These are phyloP conservation scores for Amblyjoppa fuscipennis DNA, from an alignment of 2,888 invertebrate genomes.

Conservation along the genomic window DNA sequence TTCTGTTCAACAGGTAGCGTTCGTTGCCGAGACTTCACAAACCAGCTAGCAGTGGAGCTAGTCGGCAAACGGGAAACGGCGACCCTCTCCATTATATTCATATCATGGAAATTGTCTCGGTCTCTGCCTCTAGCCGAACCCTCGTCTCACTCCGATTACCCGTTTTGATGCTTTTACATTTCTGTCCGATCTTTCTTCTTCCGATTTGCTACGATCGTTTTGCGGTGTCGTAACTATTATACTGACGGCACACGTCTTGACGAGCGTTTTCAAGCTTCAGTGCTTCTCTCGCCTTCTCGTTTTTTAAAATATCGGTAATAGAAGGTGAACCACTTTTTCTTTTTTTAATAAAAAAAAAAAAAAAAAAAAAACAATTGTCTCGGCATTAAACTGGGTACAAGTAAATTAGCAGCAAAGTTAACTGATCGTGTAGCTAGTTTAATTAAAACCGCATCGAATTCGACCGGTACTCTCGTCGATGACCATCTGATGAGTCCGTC, in stretches of 20 bases:
- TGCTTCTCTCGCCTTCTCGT: no score
- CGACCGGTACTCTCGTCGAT: constrained; percentile 49
- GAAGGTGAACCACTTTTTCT: no score
- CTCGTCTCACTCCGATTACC: constrained; percentile 31
- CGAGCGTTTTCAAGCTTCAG: neutral
- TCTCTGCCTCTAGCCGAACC: constrained; percentile 53
- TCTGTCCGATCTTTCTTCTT: constrained; percentile 65
- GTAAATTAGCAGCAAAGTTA: no score
- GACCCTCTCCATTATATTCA: constrained; percentile 84
- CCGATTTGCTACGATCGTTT: constrained; percentile 75
- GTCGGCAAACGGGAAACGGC: constrained; percentile 63
- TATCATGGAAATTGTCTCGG: constrained; percentile 83
- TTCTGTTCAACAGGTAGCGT: constrained; percentile 84
- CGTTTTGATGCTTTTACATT: constrained; percentile 33
- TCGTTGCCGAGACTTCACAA: constrained; percentile 76
- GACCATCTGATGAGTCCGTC: constrained; percentile 35
- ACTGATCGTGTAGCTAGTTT: constrained; percentile 23
- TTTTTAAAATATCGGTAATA: no score
- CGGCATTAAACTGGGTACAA: no score
- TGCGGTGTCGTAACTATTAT: constrained; percentile 35
- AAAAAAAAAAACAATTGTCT: no score
- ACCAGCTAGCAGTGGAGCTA: constrained; percentile 26
- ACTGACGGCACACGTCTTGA: constrained; percentile 16
- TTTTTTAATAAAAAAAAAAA: no score
- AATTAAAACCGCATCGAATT: constrained; percentile 47